phyloP scores from a whole-genome alignment of 92 coral and sea anemone genomes.

The Actinernus sp. region DNA sequence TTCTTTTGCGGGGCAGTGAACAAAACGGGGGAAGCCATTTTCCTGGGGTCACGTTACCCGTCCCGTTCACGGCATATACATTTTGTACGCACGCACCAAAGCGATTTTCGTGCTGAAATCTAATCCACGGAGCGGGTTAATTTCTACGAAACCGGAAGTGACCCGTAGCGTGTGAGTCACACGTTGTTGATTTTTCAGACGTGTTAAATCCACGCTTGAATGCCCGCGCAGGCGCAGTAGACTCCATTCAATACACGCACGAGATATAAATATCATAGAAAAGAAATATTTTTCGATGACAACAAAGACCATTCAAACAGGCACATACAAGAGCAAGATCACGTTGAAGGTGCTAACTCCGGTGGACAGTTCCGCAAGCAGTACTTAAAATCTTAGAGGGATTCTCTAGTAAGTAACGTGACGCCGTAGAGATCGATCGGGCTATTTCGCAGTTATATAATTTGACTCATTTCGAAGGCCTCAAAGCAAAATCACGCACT shows the following conservation, averaged over 20 bases:
- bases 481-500: no score
- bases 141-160: slow-evolving; percentile 90
- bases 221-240: slow-evolving; percentile 71
- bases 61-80: not conserved
- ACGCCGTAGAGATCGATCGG: no score
- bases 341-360: slow-evolving; percentile 13
- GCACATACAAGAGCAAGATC: slow-evolving; percentile 24
- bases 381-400: not conserved
- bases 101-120: slow-evolving; percentile 44
- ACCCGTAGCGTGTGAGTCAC: slow-evolving; percentile 65
- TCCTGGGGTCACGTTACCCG: not conserved
- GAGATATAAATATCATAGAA: slow-evolving; percentile 87
- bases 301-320: slow-evolving; percentile 89
- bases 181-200: slow-evolving; percentile 71
- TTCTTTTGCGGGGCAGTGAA: no score
- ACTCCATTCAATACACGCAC: slow-evolving; percentile 48
- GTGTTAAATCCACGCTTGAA: slow-evolving; percentile 70
- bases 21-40: no score
- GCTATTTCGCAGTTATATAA: no score
- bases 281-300: slow-evolving; percentile 64
- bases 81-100: slow-evolving; percentile 1
- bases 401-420: slow-evolving; percentile 27
- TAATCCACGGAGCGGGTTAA: slow-evolving; percentile 26
- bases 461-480: no score
- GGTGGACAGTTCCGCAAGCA: not conserved